Conservation (phyloP, 2,113 vertebrate genomes). For the Scomber scombrus region DNA sequence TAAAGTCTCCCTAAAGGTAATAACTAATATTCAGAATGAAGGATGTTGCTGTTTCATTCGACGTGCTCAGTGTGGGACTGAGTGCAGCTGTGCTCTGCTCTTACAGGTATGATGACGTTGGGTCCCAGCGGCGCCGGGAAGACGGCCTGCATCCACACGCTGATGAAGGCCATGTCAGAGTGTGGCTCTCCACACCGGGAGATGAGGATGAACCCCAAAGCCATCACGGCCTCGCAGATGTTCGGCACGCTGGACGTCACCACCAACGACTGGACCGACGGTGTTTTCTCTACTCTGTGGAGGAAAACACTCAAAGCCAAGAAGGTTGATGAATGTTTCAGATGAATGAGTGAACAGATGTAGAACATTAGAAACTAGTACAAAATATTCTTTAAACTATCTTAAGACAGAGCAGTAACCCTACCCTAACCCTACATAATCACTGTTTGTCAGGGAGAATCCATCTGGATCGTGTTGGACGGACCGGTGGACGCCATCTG, state of each 20-base stretch:
- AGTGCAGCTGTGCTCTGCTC: neutral
- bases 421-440: too few species aligned
- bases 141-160: constrained; percentile 87
- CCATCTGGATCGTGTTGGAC: constrained; percentile 86
- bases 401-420: too few species aligned
- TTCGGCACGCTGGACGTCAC: constrained; percentile 90
- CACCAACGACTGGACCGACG: constrained; percentile 93
- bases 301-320: constrained; percentile 90
- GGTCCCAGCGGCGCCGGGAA: constrained; percentile 90
- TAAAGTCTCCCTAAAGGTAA: too few species aligned
- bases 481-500: constrained; percentile 87
- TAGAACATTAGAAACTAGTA: too few species aligned
- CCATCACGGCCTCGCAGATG: constrained; percentile 91
- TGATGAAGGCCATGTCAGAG: constrained; percentile 90
- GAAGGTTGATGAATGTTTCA: constrained; percentile 80
- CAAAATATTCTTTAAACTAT: too few species aligned
- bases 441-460: constrained; percentile 84
- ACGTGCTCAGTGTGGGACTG: neutral
- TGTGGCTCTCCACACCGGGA: constrained; percentile 88
- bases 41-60: too few species aligned
- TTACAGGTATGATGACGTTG: constrained; percentile 88
- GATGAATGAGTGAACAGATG: too few species aligned
- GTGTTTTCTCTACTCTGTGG: constrained; percentile 90
- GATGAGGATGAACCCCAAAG: constrained; percentile 93
- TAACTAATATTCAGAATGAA: too few species aligned